phyloP scores from a whole-genome alignment of 2,888 invertebrate genomes.

The Yponomeuta evonymella region DNA sequence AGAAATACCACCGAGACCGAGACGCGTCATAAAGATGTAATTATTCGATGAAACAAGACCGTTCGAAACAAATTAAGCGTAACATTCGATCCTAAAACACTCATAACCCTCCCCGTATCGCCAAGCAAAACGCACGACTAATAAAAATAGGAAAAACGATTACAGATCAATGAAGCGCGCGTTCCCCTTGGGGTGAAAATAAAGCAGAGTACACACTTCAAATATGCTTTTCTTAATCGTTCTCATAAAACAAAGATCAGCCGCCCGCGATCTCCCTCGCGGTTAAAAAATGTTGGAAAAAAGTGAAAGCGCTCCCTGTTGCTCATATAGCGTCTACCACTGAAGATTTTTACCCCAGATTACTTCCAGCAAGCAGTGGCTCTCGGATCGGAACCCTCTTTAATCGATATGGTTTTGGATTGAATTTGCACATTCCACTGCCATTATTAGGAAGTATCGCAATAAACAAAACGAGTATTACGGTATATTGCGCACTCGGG shows the following conservation, averaged over 20 bases:
- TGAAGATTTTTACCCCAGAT: conserved; percentile 65
- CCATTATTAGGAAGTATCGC: conserved; percentile 52
- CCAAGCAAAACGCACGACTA: conserved; percentile 11
- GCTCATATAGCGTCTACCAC: conserved; percentile 67
- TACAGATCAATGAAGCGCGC: conserved; percentile 73
- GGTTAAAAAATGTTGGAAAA: conserved; percentile 50
- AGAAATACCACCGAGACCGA: neutral
- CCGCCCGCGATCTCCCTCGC: conserved; percentile 59
- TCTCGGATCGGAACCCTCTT: conserved; percentile 47
- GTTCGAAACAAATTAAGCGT: conserved; percentile 14
- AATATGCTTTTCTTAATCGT: conserved; percentile 77
- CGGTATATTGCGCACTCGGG: conserved; percentile 40
- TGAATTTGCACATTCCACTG: conserved; percentile 47
- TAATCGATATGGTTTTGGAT: conserved; percentile 60
- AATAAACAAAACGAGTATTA: conserved; percentile 47
- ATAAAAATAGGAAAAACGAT: conserved; percentile 72
- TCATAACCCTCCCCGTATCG: conserved; percentile 51
- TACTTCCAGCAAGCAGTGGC: conserved; percentile 32
- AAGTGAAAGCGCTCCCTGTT: conserved; percentile 56
- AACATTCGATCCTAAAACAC: conserved; percentile 27
- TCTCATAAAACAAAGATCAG: conserved; percentile 77
- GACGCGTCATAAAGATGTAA: neutral
- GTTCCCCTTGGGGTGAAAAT: conserved; percentile 70
- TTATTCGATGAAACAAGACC: conserved; percentile 2
- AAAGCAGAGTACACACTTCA: conserved; percentile 73